Percentiles rank a stretch among this genome's conserved stretches.
Evolutionary conservation across 2,797 vertebrate species (phyloP).

Genomic region (Kryptopterus vitreolus): DNA sequence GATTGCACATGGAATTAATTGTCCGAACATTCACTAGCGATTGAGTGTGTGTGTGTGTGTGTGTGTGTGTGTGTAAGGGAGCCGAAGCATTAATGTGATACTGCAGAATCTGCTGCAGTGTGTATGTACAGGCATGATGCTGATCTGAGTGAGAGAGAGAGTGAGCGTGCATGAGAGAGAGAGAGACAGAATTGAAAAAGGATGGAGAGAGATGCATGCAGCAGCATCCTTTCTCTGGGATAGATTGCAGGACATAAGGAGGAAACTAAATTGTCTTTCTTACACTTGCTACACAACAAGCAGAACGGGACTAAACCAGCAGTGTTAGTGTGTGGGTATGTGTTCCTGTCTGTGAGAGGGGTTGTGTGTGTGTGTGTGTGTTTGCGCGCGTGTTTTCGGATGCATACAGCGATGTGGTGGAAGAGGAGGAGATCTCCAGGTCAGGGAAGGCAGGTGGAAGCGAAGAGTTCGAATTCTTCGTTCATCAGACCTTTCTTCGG

Average conservation of each 20-base stretch:
- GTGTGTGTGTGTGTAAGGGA: constrained; percentile 17
- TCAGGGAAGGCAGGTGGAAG: constrained; percentile 54
- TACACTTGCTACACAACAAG: background rate
- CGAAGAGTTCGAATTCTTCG: constrained; percentile 43
- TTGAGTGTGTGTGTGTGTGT: background rate
- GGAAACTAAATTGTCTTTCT: constrained; percentile 1
- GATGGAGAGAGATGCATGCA: constrained; percentile 41
- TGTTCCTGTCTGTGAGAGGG: constrained; percentile 12
- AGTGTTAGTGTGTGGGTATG: constrained; percentile 14
- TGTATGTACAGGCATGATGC: constrained; percentile 45
- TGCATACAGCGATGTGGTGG: constrained; percentile 55
- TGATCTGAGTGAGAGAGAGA: constrained; percentile 29
- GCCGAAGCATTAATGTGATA: constrained; percentile 47
- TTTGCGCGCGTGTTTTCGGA: constrained; percentile 26
- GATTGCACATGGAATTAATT: constrained; percentile 1
- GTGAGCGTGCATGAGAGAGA: constrained; percentile 32
- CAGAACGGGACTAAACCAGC: background rate
- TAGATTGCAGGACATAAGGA: constrained; percentile 13
- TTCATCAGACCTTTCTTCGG: constrained; percentile 55
- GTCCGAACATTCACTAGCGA: background rate
- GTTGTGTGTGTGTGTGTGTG: background rate
- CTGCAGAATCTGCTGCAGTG: constrained; percentile 58
- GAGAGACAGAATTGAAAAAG: constrained; percentile 31
- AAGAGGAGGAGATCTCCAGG: constrained; percentile 58
- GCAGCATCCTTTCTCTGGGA: constrained; percentile 42